Evolutionary conservation across 2,113 vertebrate species (phyloP), one percentile per base, ranked within the genome.

Genomic region (Notothenia rossii): DNA sequence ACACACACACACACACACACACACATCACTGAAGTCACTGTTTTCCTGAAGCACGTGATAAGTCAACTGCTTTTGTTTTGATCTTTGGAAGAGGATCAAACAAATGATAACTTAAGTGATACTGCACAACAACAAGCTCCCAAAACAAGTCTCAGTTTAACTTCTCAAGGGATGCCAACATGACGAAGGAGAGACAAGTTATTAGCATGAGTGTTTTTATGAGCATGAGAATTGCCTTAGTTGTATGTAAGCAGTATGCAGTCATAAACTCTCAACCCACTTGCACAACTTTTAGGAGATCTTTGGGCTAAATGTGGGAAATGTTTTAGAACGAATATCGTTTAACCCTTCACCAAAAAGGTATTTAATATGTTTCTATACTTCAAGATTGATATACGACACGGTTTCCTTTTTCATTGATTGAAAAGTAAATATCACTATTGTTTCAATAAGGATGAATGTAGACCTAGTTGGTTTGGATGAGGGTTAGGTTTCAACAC

Each of bases 51-150:
- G 71, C 59, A 80, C 69, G 67, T 75, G 71, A 55, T 7, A 2
- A 25, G 6, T 67, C 70, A 54, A 55, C 56, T 79, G 50, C 46
- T 79, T 22, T 61, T 81, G 75, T 58, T 75, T 66, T 40, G 15
- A 72, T 73, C 59, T 56, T 7, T 54, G 43, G 49, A 29, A 73
- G 62, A 65, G 11, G 25, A 46, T 74, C 22, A 74, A 61, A 65
- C 43, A 55, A 59, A 72, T 61, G 7, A 50, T n/a, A 45, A 82
- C 25, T 63, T 15, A 62, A 55, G 60, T 40, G 33, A 60, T 54
- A 20, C n/a, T 33, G 33, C 51, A 68, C n/a, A 51, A 70, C 45
- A 63, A 51, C 60, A 74, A 74, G 10, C 11, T 12, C 2, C 14
- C 11, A 25, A 36, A 53, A 12, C 15, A 20, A 3, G 7, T 53